Base-by-base conservation (phyloP, 1,140 invertebrate species). In the Trinorchestia longiramus region DNA sequence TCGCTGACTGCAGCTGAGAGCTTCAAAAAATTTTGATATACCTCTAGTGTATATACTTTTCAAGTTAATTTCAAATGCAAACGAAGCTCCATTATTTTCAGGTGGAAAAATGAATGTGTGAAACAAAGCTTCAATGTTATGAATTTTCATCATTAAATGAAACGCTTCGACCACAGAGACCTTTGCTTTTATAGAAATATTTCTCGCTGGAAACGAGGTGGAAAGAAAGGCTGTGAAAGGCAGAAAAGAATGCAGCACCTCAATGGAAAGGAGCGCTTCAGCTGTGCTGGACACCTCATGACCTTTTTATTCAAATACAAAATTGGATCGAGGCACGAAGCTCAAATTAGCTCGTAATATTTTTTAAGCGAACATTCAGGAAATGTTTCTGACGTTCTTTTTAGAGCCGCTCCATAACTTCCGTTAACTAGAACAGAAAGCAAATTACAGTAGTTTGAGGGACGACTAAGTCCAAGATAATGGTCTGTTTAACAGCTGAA, bases 281-380 rank as follows among this genome's bases (percentile, higher is more conserved):
- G 11, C 62, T 77, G 62, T 28, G 11, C 11, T 36, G 15, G 15
- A 77, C 62, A 77, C 62, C 62, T 77, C 62, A 77, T 77, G 36
- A 36, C 62, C 62, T 77, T 77, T 77, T 77, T 77, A 77, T 77
- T 77, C 62, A 77, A 77, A 77, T 77, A 77, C 62, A 77, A 77
- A 77, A 77, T 77, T 77, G 62, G 62, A 77, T 3, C 62, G 62
- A 77, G 62, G 62, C 62, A 36, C 62, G 62, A 77, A 36, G 62
- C 28, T 36, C 62, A 77, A 77, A 77, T 77, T 77, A 77, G 62
- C 62, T 19, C 62, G 28, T 77, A 77, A 77, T 28, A 15, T 77
- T 77, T 77, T 77, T 77, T 77, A 77, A 77, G 62, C 1, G 62
- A 77, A 36, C 62, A 36, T 77, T 77, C 28, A 77, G 62, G 28